Conservation (phyloP, 2,888 invertebrate species). For the Cheilosia vernalis region DNA sequence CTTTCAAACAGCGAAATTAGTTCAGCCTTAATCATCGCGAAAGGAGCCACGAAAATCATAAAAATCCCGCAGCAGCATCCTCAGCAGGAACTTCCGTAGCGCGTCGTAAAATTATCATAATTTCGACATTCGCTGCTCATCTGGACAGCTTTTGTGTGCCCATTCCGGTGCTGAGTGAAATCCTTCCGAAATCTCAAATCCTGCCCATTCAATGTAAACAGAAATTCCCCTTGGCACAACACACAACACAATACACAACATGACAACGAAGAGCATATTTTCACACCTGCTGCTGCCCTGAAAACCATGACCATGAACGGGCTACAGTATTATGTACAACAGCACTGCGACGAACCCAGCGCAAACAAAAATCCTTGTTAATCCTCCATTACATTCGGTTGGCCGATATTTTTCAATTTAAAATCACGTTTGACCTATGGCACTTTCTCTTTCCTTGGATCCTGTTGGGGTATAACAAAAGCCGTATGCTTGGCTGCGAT, state of each 20-base stretch:
- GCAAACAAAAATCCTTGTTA: slow-evolving; percentile 48
- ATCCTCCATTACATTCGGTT: slow-evolving; percentile 71
- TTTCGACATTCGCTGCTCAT: slow-evolving; percentile 74
- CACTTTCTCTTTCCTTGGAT: slow-evolving; percentile 68
- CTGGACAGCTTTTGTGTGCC: slow-evolving; percentile 77
- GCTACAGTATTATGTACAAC: neutral
- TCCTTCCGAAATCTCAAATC: slow-evolving; percentile 52
- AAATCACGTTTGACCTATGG: slow-evolving; percentile 74
- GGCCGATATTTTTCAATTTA: slow-evolving; percentile 75
- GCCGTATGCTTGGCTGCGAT: slow-evolving; percentile 26
- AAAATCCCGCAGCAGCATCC: slow-evolving; percentile 43
- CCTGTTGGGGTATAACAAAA: slow-evolving; percentile 42
- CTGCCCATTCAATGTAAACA: slow-evolving; percentile 60
- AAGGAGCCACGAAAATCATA: slow-evolving; percentile 49
- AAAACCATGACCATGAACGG: slow-evolving; percentile 71
- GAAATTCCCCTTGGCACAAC: slow-evolving; percentile 36
- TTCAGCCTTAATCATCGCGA: slow-evolving; percentile 68
- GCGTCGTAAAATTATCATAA: slow-evolving; percentile 74
- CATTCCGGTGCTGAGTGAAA: slow-evolving; percentile 66
- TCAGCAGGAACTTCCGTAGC: slow-evolving; percentile 55
- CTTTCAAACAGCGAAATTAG: slow-evolving; percentile 62
- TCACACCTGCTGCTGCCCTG: slow-evolving; percentile 71
- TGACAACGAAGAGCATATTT: slow-evolving; percentile 49
- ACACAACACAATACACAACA: slow-evolving; percentile 19
- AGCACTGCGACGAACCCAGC: neutral